These are phyloP conservation scores for Synodontis membranacea DNA, from an alignment of 2,113 vertebrate genomes.

Conservation along the genomic window DNA sequence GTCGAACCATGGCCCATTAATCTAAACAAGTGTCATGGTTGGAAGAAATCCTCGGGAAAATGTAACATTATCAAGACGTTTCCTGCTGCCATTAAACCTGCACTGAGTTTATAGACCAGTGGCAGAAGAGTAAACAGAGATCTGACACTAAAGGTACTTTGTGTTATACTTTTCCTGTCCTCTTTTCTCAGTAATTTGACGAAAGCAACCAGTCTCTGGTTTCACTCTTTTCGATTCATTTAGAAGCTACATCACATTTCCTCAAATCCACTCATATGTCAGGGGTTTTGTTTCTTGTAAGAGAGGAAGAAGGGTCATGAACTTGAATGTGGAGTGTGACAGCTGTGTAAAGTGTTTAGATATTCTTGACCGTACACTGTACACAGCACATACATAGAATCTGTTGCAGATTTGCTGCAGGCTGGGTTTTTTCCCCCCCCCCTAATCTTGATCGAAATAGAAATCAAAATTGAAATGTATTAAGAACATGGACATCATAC, in stretches of 20 bases:
- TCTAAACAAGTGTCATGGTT: conserved; percentile 15
- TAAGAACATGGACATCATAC: neutral
- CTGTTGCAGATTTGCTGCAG: neutral
- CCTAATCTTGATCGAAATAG: neutral
- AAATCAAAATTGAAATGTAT: neutral
- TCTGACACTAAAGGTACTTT: conserved; percentile 62
- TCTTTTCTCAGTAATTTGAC: conserved; percentile 64
- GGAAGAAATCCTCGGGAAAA: conserved; percentile 45
- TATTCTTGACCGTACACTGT: conserved; percentile 53
- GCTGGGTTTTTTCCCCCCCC: too few relatives aligned
- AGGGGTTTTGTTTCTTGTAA: conserved; percentile 36
- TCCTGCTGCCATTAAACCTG: conserved; percentile 62
- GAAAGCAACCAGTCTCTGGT: conserved; percentile 45
- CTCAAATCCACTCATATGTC: conserved; percentile 61
- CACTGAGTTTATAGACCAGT: conserved; percentile 64
- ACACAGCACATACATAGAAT: conserved; percentile 49
- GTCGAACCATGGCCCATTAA: neutral
- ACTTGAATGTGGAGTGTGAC: conserved; percentile 37
- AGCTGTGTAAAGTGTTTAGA: conserved; percentile 64
- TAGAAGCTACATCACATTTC: conserved; percentile 60
- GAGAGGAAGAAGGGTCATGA: conserved; percentile 38
- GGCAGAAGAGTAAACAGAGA: conserved; percentile 68
- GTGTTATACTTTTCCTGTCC: conserved; percentile 47
- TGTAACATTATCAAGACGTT: conserved; percentile 59
- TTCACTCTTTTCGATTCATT: conserved; percentile 57